Base-by-base conservation (phyloP, 2,797 vertebrate species). In the Dicrostonyx torquatus region DNA sequence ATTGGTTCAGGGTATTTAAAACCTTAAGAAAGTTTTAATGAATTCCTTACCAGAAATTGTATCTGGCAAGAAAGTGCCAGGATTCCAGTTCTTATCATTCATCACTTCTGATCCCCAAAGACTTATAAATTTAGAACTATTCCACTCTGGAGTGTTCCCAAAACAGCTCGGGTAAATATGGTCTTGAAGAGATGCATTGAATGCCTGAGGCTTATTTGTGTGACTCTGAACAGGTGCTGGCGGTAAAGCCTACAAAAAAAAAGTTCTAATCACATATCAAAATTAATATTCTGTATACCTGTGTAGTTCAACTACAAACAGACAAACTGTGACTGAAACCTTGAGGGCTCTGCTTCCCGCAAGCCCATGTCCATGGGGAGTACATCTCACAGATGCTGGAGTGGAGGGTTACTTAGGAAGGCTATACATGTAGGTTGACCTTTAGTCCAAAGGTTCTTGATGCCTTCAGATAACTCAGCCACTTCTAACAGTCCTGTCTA, bases 81-180 rank as follows among this genome's bases (percentile, higher is more conserved):
- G 98, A 98, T 99, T 99, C 99, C 99, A 99, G 98, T 99, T 99
- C 98, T 99, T 99, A 96, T 99, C 98, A 97, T 98, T 99, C 99
- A 99, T 99, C 98, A 99, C 98, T 96, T 99, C 99, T 91, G 99
- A 99, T 93, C 99, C 99, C 99, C 99, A 99, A 94, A 99, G 99
- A 98, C 99, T 99, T 98, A 99, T 99, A 96, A 99, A 99, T 98
- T 99, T 99, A 68, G 99, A 99, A 97, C 99, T 99, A 98, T 99
- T 99, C 99, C 99, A 99, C 98, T 99, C 99, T 66, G 99, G 99
- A 97, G 99, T 98, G 92, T 98, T 98, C 62, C 99, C 98, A 92
- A 99, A 99, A 98, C 99, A 99, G 98, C 99, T 99, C 96, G 99
- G 99, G 98, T 99, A 99, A 97, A 99, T 99, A 92, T 99, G 99